Evolutionary conservation across 2,888 invertebrate species (phyloP).

Genomic region (Eumerus sabulonum): DNA sequence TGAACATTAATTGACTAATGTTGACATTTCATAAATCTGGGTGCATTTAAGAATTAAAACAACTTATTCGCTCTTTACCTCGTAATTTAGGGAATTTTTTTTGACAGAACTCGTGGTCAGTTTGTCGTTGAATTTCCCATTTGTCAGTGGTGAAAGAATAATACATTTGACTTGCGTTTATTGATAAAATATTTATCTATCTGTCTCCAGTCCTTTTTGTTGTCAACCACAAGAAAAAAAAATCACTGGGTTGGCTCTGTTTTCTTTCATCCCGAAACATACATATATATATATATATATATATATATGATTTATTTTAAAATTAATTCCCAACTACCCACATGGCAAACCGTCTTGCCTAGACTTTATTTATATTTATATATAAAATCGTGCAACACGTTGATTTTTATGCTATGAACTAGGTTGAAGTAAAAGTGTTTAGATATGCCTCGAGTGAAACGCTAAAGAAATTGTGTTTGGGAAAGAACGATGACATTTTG

Average conservation of each 20-base stretch:
- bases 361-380: not conserved
- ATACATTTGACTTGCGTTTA: constrained; percentile 50
- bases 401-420: constrained; percentile 58
- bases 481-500: constrained; percentile 73
- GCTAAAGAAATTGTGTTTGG: no score
- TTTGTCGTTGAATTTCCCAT: constrained; percentile 26
- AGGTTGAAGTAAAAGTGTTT: no score
- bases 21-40: no score
- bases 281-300: no score
- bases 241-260: constrained; percentile 48
- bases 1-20: no score
- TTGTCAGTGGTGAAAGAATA: constrained; percentile 19
- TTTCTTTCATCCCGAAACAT: constrained; percentile 52
- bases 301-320: no score
- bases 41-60: not conserved
- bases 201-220: constrained; percentile 43
- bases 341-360: no score
- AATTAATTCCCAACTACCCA: no score
- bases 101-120: constrained; percentile 49
- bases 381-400: constrained; percentile 62
- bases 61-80: not conserved
- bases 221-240: constrained; percentile 43
- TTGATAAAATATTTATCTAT: constrained; percentile 56
- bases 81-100: not conserved
- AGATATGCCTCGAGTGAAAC: no score